Conservation (phyloP, 2,797 vertebrate species). For the Dendrocincla tyrannina region DNA sequence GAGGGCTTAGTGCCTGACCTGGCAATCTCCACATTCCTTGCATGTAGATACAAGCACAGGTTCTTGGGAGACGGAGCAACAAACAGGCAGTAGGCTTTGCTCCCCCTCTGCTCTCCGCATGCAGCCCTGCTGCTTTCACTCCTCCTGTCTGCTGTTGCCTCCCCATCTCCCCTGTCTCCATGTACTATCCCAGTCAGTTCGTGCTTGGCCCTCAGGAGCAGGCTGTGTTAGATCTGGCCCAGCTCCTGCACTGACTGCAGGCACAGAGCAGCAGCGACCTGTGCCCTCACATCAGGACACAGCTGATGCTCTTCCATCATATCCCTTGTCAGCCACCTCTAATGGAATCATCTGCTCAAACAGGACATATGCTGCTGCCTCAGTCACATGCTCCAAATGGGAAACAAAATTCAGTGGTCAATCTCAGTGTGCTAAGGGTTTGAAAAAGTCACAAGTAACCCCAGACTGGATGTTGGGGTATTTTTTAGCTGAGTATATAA, state of each 20-base stretch:
- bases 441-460: background rate
- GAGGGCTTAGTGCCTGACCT: background rate
- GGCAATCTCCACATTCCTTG: background rate
- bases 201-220: background rate
- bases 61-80: background rate
- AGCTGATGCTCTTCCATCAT: background rate
- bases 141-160: background rate
- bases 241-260: background rate
- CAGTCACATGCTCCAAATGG: background rate
- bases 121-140: background rate
- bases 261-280: background rate
- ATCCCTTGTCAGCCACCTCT: background rate
- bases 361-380: rapidly evolving
- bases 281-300: background rate
- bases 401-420: background rate
- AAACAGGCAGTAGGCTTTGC: background rate
- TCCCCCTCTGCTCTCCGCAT: background rate
- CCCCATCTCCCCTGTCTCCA: background rate
- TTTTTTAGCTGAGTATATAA: background rate
- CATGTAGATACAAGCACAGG: background rate
- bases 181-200: background rate
- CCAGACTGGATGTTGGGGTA: background rate
- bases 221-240: background rate
- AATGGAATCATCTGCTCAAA: background rate
- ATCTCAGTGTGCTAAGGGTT: background rate